Conservation (phyloP, 2,113 vertebrate species). For the Butastur rufipennis region DNA sequence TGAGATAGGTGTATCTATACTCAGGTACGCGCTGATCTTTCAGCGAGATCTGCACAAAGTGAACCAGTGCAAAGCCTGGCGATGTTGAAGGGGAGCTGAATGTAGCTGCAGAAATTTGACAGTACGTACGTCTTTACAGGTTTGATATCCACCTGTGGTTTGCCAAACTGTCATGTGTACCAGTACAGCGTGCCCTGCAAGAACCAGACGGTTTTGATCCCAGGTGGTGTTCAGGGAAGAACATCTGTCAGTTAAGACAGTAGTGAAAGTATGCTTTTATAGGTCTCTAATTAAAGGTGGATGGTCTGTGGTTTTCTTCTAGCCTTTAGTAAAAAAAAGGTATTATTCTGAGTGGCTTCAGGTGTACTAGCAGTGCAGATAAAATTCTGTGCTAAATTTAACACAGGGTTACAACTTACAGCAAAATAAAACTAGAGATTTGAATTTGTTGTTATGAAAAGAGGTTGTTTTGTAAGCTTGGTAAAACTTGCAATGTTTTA, state of each 20-base stretch:
- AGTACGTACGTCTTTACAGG: rapidly evolving
- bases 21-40: rapidly evolving
- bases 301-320: neutral
- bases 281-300: neutral
- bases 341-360: neutral
- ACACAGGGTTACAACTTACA: neutral
- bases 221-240: neutral
- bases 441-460: neutral
- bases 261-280: neutral
- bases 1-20: no score
- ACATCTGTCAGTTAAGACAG: neutral
- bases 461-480: neutral
- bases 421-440: neutral
- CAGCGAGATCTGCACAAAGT: no score
- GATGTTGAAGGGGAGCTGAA: rapidly evolving
- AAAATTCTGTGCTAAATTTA: neutral
- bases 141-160: neutral
- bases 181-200: neutral
- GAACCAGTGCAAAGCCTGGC: neutral
- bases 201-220: neutral
- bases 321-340: neutral
- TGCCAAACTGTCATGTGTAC: neutral
- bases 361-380: neutral
- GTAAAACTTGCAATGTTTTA: neutral
- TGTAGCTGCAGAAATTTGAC: neutral